Percentiles rank a stretch among this genome's conserved stretches.
Evolutionary conservation across 2,888 invertebrate genomes (phyloP).

Genomic region (Melangyna quadrimaculata): DNA sequence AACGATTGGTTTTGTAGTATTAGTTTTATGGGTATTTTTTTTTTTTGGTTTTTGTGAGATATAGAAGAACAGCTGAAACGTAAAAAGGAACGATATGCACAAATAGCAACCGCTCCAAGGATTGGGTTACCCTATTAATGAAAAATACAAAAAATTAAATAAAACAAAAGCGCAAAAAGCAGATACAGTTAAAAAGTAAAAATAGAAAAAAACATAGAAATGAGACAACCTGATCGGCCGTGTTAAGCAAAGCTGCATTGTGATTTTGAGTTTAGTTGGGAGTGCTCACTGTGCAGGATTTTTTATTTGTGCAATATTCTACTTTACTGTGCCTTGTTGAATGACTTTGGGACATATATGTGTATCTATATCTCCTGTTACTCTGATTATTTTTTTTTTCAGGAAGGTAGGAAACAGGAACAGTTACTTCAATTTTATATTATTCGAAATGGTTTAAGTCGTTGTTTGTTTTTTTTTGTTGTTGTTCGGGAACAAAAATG

Average conservation of each 20-base stretch:
- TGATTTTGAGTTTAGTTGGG: conserved; percentile 13
- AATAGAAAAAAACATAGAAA: conserved; percentile 1
- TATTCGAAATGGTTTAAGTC: conserved; percentile 21
- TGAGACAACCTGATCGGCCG: conserved; percentile 46
- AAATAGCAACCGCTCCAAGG: conserved; percentile 17
- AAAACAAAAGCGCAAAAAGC: conserved; percentile 5
- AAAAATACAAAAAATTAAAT: conserved; percentile 1
- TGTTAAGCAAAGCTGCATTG: conserved; percentile 19
- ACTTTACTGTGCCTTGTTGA: neutral
- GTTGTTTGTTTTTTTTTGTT: neutral
- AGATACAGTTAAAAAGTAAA: neutral
- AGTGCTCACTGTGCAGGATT: neutral
- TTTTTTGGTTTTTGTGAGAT: neutral
- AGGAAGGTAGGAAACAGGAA: neutral
- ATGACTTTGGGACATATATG: neutral
- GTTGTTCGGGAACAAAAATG: neutral
- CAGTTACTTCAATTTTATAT: conserved; percentile 20
- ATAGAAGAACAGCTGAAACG: neutral
- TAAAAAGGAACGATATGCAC: conserved; percentile 18
- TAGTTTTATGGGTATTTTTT: neutral
- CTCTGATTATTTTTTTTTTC: neutral
- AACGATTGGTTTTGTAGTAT: conserved; percentile 16
- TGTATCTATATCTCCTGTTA: neutral
- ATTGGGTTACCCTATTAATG: conserved; percentile 49
- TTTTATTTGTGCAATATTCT: neutral